Evolutionary conservation across 2,797 vertebrate genomes (phyloP).

Genomic region (Triplophysa bombifrons): DNA sequence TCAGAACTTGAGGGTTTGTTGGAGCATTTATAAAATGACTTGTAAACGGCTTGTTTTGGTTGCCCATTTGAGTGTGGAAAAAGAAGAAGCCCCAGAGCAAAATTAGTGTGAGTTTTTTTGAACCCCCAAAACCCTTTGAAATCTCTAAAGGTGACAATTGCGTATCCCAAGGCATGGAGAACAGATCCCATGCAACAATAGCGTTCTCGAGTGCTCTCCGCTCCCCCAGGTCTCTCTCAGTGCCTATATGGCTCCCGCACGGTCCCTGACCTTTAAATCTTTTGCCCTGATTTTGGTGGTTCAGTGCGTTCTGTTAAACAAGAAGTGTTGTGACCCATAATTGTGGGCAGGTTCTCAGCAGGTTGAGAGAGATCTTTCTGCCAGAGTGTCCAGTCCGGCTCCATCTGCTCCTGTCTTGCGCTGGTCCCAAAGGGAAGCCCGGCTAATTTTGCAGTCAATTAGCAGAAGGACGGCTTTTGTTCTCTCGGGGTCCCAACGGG

Average conservation of each 20-base stretch:
- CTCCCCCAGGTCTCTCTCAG: slow-evolving; percentile 12
- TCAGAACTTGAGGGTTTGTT: neutral
- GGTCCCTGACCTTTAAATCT: slow-evolving; percentile 74
- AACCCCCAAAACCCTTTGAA: neutral
- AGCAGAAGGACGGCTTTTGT: slow-evolving; percentile 98
- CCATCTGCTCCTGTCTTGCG: slow-evolving; percentile 91
- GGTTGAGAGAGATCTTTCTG: slow-evolving; percentile 82
- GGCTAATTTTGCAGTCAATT: slow-evolving; percentile 99
- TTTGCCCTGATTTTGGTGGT: slow-evolving; percentile 72
- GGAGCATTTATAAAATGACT: neutral
- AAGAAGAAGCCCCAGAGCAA: slow-evolving; percentile 11
- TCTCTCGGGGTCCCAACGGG: slow-evolving; percentile 83
- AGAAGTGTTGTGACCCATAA: slow-evolving; percentile 89
- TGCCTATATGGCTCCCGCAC: slow-evolving; percentile 25
- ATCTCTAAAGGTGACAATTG: slow-evolving; percentile 20
- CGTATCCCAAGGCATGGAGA: neutral
- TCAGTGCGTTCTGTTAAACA: slow-evolving; percentile 87
- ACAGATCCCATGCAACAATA: slow-evolving; percentile 1
- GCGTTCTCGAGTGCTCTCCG: neutral
- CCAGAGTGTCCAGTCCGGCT: slow-evolving; percentile 82
- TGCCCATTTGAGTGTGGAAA: neutral
- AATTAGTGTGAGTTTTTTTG: neutral
- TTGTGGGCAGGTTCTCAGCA: slow-evolving; percentile 88
- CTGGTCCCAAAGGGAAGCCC: slow-evolving; percentile 85
- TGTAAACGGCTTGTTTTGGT: slow-evolving; percentile 36